phyloP scores from a whole-genome alignment of 2,888 invertebrate genomes.

The Drosophila antonietae region DNA sequence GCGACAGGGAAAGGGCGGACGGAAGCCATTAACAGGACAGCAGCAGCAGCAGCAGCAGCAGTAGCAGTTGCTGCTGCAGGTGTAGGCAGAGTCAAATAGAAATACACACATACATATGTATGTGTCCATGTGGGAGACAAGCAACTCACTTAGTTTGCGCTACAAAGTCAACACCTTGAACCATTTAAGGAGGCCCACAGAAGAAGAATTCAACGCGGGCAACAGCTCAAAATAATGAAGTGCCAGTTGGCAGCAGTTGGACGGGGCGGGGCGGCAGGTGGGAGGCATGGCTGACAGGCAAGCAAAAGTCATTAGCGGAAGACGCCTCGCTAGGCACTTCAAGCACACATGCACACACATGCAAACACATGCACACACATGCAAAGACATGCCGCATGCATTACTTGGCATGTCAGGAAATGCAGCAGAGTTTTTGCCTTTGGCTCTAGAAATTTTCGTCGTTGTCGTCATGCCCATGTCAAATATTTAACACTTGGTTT shows the following conservation, averaged over 20 bases:
- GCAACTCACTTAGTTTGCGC: slow-evolving; percentile 55
- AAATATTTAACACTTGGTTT: slow-evolving; percentile 78
- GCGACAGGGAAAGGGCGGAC: slow-evolving; percentile 36
- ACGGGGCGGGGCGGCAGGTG: neutral
- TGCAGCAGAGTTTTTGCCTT: slow-evolving; percentile 66
- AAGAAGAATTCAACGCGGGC: slow-evolving; percentile 54
- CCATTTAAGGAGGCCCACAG: slow-evolving; percentile 61
- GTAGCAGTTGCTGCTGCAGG: slow-evolving; percentile 18
- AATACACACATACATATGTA: neutral
- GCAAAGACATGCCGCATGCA: slow-evolving; percentile 12
- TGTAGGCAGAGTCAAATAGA: slow-evolving; percentile 11
- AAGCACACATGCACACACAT: slow-evolving; percentile 28
- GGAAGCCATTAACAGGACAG: slow-evolving; percentile 69
- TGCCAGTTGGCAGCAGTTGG: slow-evolving; percentile 46
- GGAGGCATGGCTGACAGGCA: slow-evolving; percentile 25
- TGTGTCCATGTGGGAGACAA: neutral
- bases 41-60: slow-evolving; percentile 31
- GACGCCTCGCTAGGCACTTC: slow-evolving; percentile 50
- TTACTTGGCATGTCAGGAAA: slow-evolving; percentile 60
- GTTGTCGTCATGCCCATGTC: slow-evolving; percentile 60
- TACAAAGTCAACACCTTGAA: slow-evolving; percentile 77
- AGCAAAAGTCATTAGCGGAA: slow-evolving; percentile 75
- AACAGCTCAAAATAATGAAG: slow-evolving; percentile 76
- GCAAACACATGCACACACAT: slow-evolving; percentile 20
- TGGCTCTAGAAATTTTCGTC: slow-evolving; percentile 51